phyloP scores from a whole-genome alignment of 2,888 invertebrate species.

The Drosophila anomelani region DNA sequence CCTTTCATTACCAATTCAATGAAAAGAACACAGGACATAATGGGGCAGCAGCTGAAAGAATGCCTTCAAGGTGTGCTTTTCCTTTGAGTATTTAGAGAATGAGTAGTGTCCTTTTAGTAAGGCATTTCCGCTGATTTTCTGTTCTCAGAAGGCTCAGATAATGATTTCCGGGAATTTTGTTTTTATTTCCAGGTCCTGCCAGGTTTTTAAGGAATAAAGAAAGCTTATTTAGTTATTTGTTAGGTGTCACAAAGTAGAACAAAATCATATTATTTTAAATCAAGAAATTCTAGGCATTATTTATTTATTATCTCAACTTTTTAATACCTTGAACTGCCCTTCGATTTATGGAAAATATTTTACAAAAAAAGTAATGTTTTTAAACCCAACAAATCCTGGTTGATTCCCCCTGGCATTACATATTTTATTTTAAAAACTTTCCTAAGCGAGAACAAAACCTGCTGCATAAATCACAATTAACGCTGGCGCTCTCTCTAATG shows the following conservation, averaged over 20 bases:
- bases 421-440: constrained; percentile 26
- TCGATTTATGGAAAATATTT: not conserved
- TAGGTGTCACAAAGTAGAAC: not conserved
- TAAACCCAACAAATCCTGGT: not conserved
- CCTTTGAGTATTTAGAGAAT: not conserved
- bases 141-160: not conserved
- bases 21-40: constrained; percentile 11
- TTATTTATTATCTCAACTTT: not conserved
- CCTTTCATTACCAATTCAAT: constrained; percentile 28
- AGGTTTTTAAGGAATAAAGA: not conserved
- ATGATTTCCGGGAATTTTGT: not conserved
- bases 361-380: not conserved
- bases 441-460: constrained; percentile 9
- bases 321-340: not conserved
- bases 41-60: not conserved
- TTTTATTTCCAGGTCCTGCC: too few species aligned
- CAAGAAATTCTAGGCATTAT: not conserved
- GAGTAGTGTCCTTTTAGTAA: too few species aligned
- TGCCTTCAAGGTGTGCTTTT: constrained; percentile 8
- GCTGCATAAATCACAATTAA: constrained; percentile 59
- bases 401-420: not conserved
- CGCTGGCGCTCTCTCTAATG: constrained; percentile 35
- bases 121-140: constrained; percentile 5
- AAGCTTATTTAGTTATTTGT: not conserved
- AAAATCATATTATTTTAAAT: too few species aligned